Conservation (phyloP, 2,888 invertebrate genomes). For the Dastarcus helophoroides region DNA sequence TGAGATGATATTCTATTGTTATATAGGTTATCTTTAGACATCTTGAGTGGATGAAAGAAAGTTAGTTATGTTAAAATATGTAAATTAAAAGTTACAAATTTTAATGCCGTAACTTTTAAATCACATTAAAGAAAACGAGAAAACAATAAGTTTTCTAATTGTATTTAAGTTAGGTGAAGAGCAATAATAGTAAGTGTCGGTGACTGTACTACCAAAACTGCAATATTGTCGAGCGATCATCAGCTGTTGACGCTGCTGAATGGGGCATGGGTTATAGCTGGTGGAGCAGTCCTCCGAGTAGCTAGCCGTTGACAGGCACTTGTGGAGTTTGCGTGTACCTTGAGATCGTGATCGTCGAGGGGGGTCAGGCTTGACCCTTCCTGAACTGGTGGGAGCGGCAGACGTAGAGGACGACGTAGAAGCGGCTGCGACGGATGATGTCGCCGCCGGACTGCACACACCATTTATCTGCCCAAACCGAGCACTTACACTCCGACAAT, state of each 20-base stretch:
- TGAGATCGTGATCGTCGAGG: slow-evolving; percentile 84
- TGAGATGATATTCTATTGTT: no score
- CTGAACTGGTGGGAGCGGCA: slow-evolving; percentile 18
- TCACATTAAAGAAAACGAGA: no score
- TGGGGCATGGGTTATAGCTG: slow-evolving; percentile 38
- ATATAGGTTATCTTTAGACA: no score
- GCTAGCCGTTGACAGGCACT: slow-evolving; percentile 82
- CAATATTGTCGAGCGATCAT: slow-evolving; percentile 84
- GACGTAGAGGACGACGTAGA: slow-evolving; percentile 21
- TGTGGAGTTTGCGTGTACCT: slow-evolving; percentile 90
- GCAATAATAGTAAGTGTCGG: no score
- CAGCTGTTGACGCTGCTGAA: slow-evolving; percentile 49
- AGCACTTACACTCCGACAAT: slow-evolving; percentile 25
- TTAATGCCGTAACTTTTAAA: no score
- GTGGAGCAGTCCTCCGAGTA: slow-evolving; percentile 56
- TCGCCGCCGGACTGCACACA: slow-evolving; percentile 58
- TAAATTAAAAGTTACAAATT: no score
- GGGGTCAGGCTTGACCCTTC: slow-evolving; percentile 43
- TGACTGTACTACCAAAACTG: slow-evolving; percentile 90
- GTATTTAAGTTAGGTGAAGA: no score
- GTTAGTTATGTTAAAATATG: no score
- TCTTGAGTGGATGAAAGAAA: no score
- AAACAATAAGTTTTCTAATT: no score
- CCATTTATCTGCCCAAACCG: slow-evolving; percentile 58
- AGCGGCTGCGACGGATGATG: slow-evolving; percentile 25